Base-by-base conservation (phyloP, 2,113 vertebrate genomes). In the Brachypodius melanocephalos region DNA sequence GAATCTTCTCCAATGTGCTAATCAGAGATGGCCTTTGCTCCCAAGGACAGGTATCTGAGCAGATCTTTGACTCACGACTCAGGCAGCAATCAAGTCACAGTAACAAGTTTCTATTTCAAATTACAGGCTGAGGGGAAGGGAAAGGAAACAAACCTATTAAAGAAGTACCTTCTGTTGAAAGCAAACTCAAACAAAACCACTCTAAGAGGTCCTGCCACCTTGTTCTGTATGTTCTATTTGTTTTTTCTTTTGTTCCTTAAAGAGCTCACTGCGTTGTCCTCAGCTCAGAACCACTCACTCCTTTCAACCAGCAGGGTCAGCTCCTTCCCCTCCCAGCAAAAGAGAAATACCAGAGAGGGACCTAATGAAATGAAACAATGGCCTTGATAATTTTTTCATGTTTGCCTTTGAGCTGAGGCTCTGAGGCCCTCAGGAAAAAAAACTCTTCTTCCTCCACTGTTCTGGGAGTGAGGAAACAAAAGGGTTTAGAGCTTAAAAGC, bases 1-100 rank as follows among this genome's bases (percentile, higher is more conserved):
- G 0, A 0, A 5, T 28, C 34, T 66, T 71, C 52, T 66, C 28
- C 51, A 90, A 10, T 0, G 0, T 57, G 36, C n/a, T 84, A 43
- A 61, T 57, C 15, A 43, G 36, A 67, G 38, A 22, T 2, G 46
- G 29, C 40, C n/a, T 78, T 45, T 78, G 46, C 26, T 78, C 36
- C 75, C 57, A 62, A 4, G 32, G 36, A 49, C 42, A 73, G 46
- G 29, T 8, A n/a, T 15, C 42, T 42, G 51, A 66, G 51, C 59
- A 75, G 58, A 49, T 51, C 75, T 59, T 31, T 12, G 9, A 66
- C 21, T 26, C 51, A n/a, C 29, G 45, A 52, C 32, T 32, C 38
- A 67, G 48, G 19, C 85, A 73, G 54, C 31, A 38, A 51, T 26
- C 67, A 6, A 58, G 20, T 26, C 79, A 79, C 25, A 69, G 2